phyloP scores from a whole-genome alignment of 1,140 invertebrate genomes.

The Cherax destructor region DNA sequence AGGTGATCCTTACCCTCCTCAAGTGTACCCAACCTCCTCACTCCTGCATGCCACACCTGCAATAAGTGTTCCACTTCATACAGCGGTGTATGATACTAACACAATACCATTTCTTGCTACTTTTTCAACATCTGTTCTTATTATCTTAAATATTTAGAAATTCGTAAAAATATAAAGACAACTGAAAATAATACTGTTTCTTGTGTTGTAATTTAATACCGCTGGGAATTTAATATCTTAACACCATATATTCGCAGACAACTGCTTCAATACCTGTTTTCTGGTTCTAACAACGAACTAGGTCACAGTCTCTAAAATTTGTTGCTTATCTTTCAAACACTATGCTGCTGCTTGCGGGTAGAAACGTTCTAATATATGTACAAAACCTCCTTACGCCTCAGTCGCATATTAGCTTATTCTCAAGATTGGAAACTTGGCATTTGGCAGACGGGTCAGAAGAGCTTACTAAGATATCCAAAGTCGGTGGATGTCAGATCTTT shows the following conservation, averaged over 20 bases:
- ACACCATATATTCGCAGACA: background rate
- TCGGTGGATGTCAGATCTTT: too few species aligned
- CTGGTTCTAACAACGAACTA: background rate
- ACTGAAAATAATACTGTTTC: background rate
- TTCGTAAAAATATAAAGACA: background rate
- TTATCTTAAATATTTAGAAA: background rate
- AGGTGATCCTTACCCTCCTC: slow-evolving; percentile 36
- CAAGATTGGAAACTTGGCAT: background rate
- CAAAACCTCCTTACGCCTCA: background rate
- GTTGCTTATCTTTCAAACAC: too few species aligned
- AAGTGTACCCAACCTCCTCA: background rate
- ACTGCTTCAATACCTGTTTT: background rate
- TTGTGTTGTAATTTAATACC: background rate
- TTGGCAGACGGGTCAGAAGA: background rate
- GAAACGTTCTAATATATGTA: background rate
- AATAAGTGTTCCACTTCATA: background rate
- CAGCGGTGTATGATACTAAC: background rate
- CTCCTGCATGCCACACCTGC: background rate
- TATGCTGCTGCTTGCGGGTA: background rate
- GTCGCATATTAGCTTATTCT: background rate
- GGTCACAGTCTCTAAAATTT: too few species aligned
- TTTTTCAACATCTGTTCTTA: background rate
- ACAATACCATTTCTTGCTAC: background rate
- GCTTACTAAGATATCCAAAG: background rate
- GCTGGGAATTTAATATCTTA: background rate